Conservation (phyloP, 2,797 vertebrate species). For the Myoxocephalus aenaeus region DNA sequence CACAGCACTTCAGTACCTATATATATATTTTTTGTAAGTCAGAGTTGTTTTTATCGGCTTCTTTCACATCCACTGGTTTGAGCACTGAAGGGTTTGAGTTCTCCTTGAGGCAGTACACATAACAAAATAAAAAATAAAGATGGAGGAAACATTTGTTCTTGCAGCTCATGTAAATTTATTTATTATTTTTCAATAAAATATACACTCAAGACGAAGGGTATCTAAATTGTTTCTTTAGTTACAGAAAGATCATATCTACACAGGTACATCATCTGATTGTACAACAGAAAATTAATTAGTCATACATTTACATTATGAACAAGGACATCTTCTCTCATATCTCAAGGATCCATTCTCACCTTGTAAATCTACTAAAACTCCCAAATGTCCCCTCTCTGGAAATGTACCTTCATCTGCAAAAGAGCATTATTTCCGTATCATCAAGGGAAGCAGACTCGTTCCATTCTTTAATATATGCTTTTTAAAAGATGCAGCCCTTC, state of each 20-base stretch:
- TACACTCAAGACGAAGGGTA: slow-evolving; percentile 80
- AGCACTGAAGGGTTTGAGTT: not conserved
- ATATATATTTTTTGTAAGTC: slow-evolving; percentile 5
- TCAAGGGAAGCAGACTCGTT: slow-evolving; percentile 1
- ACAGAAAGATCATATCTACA: slow-evolving; percentile 79
- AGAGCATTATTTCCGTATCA: slow-evolving; percentile 18
- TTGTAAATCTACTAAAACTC: not conserved
- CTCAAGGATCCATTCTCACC: slow-evolving; percentile 2
- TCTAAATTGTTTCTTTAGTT: slow-evolving; percentile 76
- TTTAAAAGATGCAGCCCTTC: not conserved
- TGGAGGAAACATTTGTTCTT: slow-evolving; percentile 30
- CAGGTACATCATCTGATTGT: slow-evolving; percentile 68
- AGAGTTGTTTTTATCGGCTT: slow-evolving; percentile 5
- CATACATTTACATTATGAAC: slow-evolving; percentile 54
- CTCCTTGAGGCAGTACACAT: not conserved
- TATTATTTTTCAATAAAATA: slow-evolving; percentile 84
- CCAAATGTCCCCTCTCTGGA: slow-evolving; percentile 16
- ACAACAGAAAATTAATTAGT: slow-evolving; percentile 53
- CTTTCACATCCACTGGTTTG: not conserved
- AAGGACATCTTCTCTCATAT: slow-evolving; percentile 39
- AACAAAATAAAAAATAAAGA: not conserved
- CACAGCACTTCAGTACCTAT: not conserved
- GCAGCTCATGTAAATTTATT: slow-evolving; percentile 83
- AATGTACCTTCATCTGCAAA: slow-evolving; percentile 24
- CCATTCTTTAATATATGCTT: slow-evolving; percentile 1